These are phyloP conservation scores for Microchirus variegatus DNA, from an alignment of 2,797 vertebrate genomes.

Conservation along the genomic window DNA sequence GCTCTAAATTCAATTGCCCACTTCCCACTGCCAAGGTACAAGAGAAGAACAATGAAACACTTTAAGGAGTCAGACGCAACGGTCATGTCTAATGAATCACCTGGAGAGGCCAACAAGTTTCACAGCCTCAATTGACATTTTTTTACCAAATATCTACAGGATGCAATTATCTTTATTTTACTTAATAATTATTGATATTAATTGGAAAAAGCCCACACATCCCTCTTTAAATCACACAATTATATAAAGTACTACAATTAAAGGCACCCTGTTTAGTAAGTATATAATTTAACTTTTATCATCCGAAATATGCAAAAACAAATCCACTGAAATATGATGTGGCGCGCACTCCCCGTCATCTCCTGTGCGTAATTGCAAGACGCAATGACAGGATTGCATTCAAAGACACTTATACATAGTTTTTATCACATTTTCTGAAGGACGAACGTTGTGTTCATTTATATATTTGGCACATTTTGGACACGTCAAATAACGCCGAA, in stretches of 20 bases:
- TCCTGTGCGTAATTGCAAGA: constrained; percentile 31
- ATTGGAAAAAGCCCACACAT: no score
- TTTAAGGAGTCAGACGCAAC: constrained; percentile 59
- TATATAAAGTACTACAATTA: no score
- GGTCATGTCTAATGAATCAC: constrained; percentile 55
- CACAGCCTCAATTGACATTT: constrained; percentile 12
- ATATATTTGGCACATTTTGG: not conserved
- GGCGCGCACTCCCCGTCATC: constrained; percentile 13
- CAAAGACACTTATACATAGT: not conserved
- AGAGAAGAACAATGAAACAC: constrained; percentile 70
- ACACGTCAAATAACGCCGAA: constrained; percentile 7
- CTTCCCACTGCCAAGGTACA: constrained; percentile 58
- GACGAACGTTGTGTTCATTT: not conserved
- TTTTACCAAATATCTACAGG: no score
- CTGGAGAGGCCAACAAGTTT: constrained; percentile 49
- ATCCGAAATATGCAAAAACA: not conserved
- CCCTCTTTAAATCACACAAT: no score
- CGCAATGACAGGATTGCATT: not conserved
- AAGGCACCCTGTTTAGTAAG: no score
- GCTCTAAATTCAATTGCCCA: constrained; percentile 65
- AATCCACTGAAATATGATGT: not conserved
- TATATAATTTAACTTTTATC: no score
- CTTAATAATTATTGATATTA: no score
- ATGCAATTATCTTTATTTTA: no score
- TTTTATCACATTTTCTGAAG: not conserved